A percentile compares a stretch with the other conserved stretches of the same genome.
Conservation (phyloP, 2,888 invertebrate genomes). For the Oxystoma pomonae region DNA sequence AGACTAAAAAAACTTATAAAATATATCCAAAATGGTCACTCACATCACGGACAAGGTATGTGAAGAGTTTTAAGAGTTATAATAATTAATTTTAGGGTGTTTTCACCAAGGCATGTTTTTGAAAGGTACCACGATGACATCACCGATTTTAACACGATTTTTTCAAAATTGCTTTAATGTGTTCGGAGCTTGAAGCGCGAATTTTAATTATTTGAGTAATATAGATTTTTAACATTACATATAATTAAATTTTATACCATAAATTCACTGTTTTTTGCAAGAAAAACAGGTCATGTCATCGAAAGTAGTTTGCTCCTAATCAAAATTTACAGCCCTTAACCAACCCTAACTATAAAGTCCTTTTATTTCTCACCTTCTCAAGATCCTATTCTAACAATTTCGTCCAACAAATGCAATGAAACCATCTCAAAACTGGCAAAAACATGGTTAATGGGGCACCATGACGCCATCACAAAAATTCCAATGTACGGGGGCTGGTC, state of each 20-base stretch:
- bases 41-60: conserved; percentile 53
- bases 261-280: neutral
- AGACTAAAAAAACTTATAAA: neutral
- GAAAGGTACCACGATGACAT: no score
- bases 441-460: neutral
- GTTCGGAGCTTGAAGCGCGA: no score
- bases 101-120: neutral
- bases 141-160: no score
- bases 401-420: neutral
- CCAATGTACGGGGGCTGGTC: neutral
- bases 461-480: neutral
- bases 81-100: neutral
- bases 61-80: conserved; percentile 5
- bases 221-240: neutral
- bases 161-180: no score
- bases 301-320: no score
- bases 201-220: neutral
- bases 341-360: neutral
- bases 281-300: neutral
- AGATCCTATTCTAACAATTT: neutral
- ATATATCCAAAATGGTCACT: conserved; percentile 43
- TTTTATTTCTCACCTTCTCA: neutral
- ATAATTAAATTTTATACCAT: neutral
- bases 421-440: neutral
- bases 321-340: no score